Evolutionary conservation across 2,113 vertebrate species (phyloP).

Genomic region (Antidorcas marsupialis): DNA sequence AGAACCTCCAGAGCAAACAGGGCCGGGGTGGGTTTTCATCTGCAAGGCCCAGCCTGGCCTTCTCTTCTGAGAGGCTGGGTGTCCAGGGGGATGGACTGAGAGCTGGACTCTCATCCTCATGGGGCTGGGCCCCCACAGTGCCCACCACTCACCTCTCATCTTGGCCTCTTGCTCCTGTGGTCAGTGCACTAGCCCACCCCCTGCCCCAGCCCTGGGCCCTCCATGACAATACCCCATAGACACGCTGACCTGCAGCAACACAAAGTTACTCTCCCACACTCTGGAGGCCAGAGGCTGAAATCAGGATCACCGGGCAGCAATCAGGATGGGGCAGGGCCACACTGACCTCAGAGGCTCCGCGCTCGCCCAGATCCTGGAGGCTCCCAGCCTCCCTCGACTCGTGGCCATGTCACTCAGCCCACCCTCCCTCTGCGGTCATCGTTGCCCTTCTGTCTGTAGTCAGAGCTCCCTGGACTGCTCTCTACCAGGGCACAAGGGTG

Average conservation of each 20-base stretch:
- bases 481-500: not conserved
- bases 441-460: not conserved
- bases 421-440: fast-evolving
- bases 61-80: not conserved
- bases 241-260: not conserved
- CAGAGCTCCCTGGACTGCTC: not conserved
- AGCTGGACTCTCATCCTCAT: not conserved
- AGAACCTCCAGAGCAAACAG: not conserved
- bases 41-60: not conserved
- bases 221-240: not conserved
- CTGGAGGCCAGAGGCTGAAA: not conserved
- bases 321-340: fast-evolving
- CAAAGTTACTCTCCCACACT: not conserved
- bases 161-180: not conserved
- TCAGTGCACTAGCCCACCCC: not conserved
- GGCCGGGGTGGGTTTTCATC: fast-evolving
- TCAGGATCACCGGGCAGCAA: not conserved
- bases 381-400: fast-evolving
- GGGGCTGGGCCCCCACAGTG: too few relatives aligned
- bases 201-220: not conserved
- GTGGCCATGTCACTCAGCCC: fast-evolving
- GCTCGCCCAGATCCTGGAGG: too few relatives aligned
- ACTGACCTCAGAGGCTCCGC: not conserved
- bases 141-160: not conserved
- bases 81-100: not conserved